Percentiles rank a stretch among this genome's conserved stretches.
Evolutionary conservation across 2,797 vertebrate species (phyloP).

Genomic region (Chaunax sp.): DNA sequence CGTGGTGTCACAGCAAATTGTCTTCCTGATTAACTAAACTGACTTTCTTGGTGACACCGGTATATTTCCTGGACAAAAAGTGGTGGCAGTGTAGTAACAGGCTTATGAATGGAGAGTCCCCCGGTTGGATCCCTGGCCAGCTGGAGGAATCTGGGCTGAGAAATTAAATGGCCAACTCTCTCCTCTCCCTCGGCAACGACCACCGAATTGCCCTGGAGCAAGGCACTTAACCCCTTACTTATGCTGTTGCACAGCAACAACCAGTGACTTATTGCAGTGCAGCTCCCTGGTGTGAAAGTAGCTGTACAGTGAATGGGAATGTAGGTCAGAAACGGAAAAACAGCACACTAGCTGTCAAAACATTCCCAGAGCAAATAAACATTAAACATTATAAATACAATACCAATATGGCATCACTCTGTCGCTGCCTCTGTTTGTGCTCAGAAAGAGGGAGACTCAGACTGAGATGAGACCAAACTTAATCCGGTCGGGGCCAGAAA

Average conservation of each 20-base stretch:
- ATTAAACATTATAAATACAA: conserved; percentile 47
- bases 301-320: conserved; percentile 50
- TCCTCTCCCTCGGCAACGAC: conserved; percentile 50
- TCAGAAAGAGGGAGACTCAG: conserved; percentile 3
- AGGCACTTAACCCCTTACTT: conserved; percentile 75
- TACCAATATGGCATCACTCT: conserved; percentile 5
- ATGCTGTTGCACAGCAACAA: conserved; percentile 53
- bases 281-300: conserved; percentile 53
- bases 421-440: conserved; percentile 1
- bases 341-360: conserved; percentile 54
- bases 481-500: not conserved
- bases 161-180: conserved; percentile 50
- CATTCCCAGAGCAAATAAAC: conserved; percentile 56
- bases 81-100: conserved; percentile 8
- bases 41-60: conserved; percentile 14
- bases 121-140: conserved; percentile 21
- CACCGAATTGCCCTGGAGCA: conserved; percentile 60
- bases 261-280: conserved; percentile 60
- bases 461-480: conserved; percentile 12
- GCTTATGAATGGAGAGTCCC: conserved; percentile 30
- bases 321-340: conserved; percentile 58
- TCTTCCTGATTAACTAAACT: conserved; percentile 16
- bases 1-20: conserved; percentile 9
- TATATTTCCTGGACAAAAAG: conserved; percentile 11
- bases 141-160: conserved; percentile 30